Base-by-base conservation (phyloP, 2,113 vertebrate species). In the Ageneiosus marmoratus region DNA sequence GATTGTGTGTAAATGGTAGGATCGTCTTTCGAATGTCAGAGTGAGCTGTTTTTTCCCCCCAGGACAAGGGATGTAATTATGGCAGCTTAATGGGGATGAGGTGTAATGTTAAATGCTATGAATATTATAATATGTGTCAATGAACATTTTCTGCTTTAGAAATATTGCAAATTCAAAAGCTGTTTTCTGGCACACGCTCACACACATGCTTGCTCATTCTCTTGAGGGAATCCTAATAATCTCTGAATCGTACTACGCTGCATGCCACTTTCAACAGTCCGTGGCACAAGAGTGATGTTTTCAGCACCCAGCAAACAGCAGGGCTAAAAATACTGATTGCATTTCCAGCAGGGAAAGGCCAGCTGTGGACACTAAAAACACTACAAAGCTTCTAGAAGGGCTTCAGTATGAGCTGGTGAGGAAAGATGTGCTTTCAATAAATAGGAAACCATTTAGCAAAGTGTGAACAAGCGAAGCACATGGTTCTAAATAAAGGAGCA, bases 301-400 rank as follows among this genome's bases (percentile, higher is more conserved):
- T 94, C 93, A 93, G 82, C 90, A 88, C 55, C 83, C 65, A 83
- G 88, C 90, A 93, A 94, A 94, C 93, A 93, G 77, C 58, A 73
- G 88, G 86, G 89, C 91, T 92, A 91, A 89, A 88, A 92, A 90
- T 91, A 94, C 91, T 90, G 91, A 93, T 92, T 91, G 87, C 89
- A 86, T 92, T 94, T 93, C 92, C 92, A 93, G 88, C 80, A 62
- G 77, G 89, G 87, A 89, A 89, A 75, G 84, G 86, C 85, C 82
- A 86, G 76, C 76, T 87, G 88, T 84, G 77, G 88, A 89, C 88
- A 83, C 69, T 81, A 70, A 82, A 32, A 84, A 81, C 73, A 79
- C 62, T 46, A 67, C 44, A 53, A 63, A 75, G 80, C 56, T 82
- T 63, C 63, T 85, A 89, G 90, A 92, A 86, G 89, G 88, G 85